Percentiles rank a stretch among this genome's conserved stretches.
phyloP scores from a whole-genome alignment of 2,888 invertebrate genomes.

The Antitype chi region DNA sequence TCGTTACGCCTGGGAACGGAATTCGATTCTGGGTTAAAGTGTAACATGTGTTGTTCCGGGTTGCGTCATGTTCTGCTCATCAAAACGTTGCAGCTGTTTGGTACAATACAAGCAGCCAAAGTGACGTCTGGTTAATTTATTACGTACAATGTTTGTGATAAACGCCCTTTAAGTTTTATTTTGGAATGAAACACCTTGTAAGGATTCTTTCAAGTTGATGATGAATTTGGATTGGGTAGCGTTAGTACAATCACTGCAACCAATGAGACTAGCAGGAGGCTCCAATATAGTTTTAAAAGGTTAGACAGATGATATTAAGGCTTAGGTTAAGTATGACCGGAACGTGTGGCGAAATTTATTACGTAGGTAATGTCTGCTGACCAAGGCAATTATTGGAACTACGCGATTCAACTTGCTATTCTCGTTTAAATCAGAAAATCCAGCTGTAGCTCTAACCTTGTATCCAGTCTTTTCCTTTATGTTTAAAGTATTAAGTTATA shows the following conservation, averaged over 20 bases:
- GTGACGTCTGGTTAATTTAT: constrained; percentile 32
- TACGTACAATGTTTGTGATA: constrained; percentile 37
- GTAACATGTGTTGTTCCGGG: constrained; percentile 59
- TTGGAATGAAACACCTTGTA: background rate
- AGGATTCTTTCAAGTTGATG: background rate
- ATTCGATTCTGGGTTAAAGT: constrained; percentile 56
- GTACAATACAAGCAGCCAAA: constrained; percentile 35
- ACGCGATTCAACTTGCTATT: background rate
- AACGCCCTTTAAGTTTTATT: constrained; percentile 1
- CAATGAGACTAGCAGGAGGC: background rate
- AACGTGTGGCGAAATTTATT: background rate
- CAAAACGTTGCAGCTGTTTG: constrained; percentile 42
- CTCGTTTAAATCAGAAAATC: background rate
- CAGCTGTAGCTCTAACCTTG: background rate
- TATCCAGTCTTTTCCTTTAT: background rate
- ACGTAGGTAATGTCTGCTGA: background rate
- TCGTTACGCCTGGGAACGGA: constrained; percentile 32
- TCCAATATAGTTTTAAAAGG: background rate
- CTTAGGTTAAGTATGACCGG: background rate
- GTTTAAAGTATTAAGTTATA: background rate
- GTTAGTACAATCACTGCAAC: background rate
- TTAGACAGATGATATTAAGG: background rate
- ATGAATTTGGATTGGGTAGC: background rate
- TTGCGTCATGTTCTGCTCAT: constrained; percentile 48
- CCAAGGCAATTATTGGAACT: background rate